phyloP scores from a whole-genome alignment of 64 coral and sea anemone genomes.

The Platygyra sinensis region DNA sequence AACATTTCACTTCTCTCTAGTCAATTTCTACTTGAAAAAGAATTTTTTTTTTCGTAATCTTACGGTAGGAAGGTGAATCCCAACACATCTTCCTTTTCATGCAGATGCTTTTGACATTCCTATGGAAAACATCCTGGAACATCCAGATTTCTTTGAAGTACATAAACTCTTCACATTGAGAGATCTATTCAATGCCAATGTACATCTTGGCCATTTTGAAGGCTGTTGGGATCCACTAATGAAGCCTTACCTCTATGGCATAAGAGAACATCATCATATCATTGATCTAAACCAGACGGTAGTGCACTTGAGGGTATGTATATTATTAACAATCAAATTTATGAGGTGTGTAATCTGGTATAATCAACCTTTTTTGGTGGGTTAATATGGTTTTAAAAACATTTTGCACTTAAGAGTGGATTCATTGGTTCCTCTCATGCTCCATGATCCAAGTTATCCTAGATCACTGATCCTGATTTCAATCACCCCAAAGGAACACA shows the following conservation, averaged over 20 bases:
- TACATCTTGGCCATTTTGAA: conserved; percentile 93
- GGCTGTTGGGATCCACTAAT: conserved; percentile 98
- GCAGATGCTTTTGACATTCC: neutral
- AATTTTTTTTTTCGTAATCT: neutral
- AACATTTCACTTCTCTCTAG: too few species aligned
- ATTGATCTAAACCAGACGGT: conserved; percentile 86
- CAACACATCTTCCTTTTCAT: neutral
- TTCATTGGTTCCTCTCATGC: too few species aligned
- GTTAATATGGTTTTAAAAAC: too few species aligned
- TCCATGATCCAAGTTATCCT: too few species aligned
- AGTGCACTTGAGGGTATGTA: conserved; percentile 74
- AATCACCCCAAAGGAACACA: too few species aligned
- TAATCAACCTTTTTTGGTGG: too few species aligned
- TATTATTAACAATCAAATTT: neutral
- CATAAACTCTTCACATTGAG: conserved; percentile 74
- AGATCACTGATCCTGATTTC: too few species aligned
- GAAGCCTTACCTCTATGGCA: conserved; percentile 90
- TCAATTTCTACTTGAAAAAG: neutral
- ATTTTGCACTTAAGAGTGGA: too few species aligned
- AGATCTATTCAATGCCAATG: conserved; percentile 82
- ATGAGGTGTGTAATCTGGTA: too few species aligned
- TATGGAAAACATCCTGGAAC: conserved; percentile 36
- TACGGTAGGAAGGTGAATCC: neutral
- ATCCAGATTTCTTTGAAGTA: conserved; percentile 94
- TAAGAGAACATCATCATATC: conserved; percentile 88